Evolutionary conservation across 2,113 vertebrate genomes (phyloP), one percentile per base, ranked within the genome.

Genomic region (Lophura nycthemera): DNA sequence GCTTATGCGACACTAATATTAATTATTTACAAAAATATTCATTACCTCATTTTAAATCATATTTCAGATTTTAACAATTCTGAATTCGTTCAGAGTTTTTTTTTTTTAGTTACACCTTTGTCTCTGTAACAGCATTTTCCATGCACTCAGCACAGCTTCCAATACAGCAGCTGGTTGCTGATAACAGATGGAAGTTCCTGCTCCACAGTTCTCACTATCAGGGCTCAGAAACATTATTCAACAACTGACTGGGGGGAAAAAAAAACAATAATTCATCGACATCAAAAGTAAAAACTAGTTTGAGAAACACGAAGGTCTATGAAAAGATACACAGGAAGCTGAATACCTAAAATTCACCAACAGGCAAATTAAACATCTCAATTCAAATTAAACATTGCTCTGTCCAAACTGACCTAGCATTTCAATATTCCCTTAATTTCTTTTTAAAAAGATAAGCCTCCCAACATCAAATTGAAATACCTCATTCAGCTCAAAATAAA

Each of bases 221-320:
- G 38, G 71, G 66, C 70, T 30, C 19, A 47, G 34, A 92, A 74
- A 54, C 20, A 59, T 2, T 77, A 45, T 15, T 36, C 38, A 40
- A 67, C 83, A 88, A 32, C 2, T 40, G 6, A 36, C 0, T 1
- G 6, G 8, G 14, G 11, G 11, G 22, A 24, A 3, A 60, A 65
- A 65, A 69, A 25, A 13, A 56, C 6, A 43, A 43, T 43, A 43
- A 43, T 71, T 9, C 8, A 74, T 16, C 56, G 48, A 42, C 45
- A 29, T 14, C 30, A 86, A 86, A 86, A 6, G 24, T 15, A 63
- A 1, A 56, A 81, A 74, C n/a, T 25, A 32, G 9, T 50, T 64
- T 42, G 12, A 73, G 27, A n/a, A 81, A 63, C 30, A 77, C 12
- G 3, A 6, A 42, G 10, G 3, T 9, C 18, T 80, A 21, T 22